These are phyloP conservation scores for Melopsittacus undulatus DNA, from an alignment of 2,797 vertebrate genomes.

Conservation along the genomic window DNA sequence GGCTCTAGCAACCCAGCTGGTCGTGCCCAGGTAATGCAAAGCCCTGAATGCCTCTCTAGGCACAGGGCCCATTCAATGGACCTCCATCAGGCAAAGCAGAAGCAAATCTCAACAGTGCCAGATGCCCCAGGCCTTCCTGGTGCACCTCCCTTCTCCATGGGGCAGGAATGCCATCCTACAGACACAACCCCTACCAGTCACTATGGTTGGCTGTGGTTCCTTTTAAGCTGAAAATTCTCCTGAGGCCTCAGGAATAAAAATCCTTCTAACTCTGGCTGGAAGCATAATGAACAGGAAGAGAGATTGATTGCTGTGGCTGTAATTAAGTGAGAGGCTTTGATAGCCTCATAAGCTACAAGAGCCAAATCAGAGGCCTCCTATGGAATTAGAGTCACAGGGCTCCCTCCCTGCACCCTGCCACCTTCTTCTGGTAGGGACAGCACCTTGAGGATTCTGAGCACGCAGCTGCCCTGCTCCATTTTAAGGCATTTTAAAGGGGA, in stretches of 20 bases:
- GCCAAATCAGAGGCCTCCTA: not conserved
- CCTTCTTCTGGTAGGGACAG: not conserved
- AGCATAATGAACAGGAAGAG: conserved; percentile 30
- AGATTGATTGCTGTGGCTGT: conserved; percentile 28
- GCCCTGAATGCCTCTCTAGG: not conserved
- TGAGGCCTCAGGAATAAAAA: conserved; percentile 20
- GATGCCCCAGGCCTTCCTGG: not conserved
- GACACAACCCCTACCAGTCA: not conserved
- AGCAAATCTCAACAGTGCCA: not conserved
- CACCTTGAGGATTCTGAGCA: conserved; percentile 40
- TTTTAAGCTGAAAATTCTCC: not conserved
- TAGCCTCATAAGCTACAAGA: not conserved
- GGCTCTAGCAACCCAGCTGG: not conserved
- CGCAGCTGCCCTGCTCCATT: conserved; percentile 14
- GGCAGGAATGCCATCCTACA: not conserved
- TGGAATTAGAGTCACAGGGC: not conserved
- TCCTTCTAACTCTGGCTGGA: not conserved
- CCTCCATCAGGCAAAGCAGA: not conserved
- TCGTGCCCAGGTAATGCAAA: not conserved
- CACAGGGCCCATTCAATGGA: not conserved
- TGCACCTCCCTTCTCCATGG: not conserved
- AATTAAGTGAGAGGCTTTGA: conserved; percentile 50
- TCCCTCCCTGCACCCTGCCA: not conserved
- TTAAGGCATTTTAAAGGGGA: conserved; percentile 50
- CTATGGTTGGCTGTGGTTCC: not conserved